Evolutionary conservation across 2,113 vertebrate genomes (phyloP), one percentile per base, ranked within the genome.

Genomic region (Elaphurus davidianus): DNA sequence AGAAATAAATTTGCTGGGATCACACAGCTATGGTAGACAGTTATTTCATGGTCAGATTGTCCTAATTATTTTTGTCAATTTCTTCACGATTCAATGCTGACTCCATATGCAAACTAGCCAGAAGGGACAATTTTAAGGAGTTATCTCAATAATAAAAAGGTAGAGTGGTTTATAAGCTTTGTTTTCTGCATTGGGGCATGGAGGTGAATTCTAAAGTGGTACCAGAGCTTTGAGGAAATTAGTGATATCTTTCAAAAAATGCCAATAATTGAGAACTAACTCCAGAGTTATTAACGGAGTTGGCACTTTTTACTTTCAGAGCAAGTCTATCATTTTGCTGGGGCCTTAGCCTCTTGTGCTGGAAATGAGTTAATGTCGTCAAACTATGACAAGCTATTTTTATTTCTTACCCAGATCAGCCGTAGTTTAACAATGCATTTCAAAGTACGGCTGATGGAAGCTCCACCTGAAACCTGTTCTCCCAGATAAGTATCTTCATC

Each of bases 401-500:
- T 98, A 98, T 98, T 98, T 97, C 89, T 98, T 98, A 98, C 98
- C 96, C 97, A 97, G 98, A 98, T 98, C 97, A 98, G 95, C 98
- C 90, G 84, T 91, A 98, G 96, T 97, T 92, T 97, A 98, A 99
- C 98, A 99, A 99, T 98, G 94, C 98, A 98, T 99, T 99, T 99
- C 98, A 98, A 98, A 99, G 97, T 90, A 96, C 94, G 92, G 95
- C 97, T 98, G 98, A 98, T 98, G 98, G 98, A 99, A 98, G 98
- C 98, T 98, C 98, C 98, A 99, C 98, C 98, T 99, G 98, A 98
- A 99, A 98, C 97, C 98, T 98, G 98, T 98, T 97, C 95, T 93
- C 97, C 96, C 92, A 98, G 98, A 99, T 99, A 99, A 98, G 97
- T 91, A 99, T 99, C 99, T 99, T 97, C 97, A 98, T 99, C 98